Percentiles rank a stretch among this genome's conserved stretches.
Conservation (phyloP, 2,797 vertebrate genomes). For the Acipenser ruthenus region DNA sequence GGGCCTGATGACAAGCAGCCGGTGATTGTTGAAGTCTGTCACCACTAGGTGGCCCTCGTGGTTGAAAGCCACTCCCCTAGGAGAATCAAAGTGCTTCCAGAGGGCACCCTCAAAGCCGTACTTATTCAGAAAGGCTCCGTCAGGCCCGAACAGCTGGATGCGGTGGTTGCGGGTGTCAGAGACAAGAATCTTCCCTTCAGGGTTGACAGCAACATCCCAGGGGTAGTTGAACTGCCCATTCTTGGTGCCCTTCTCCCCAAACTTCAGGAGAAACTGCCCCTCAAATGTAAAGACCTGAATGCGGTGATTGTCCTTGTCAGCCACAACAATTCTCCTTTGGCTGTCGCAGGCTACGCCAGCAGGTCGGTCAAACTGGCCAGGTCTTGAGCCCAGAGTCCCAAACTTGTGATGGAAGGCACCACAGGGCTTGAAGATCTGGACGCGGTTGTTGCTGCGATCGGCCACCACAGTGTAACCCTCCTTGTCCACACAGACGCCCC, state of each 20-base stretch:
- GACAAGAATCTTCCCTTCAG: slow-evolving; percentile 92
- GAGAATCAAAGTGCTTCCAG: slow-evolving; percentile 99
- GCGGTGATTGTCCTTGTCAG: slow-evolving; percentile 99
- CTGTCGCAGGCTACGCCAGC: slow-evolving; percentile 87
- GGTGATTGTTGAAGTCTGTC: slow-evolving; percentile 99
- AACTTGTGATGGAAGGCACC: slow-evolving; percentile 96
- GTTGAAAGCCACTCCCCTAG: slow-evolving; percentile 94
- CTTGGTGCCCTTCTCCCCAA: slow-evolving; percentile 96
- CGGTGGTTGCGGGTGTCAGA: slow-evolving; percentile 96
- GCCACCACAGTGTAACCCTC: slow-evolving; percentile 94
- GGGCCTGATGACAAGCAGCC: slow-evolving; percentile 90
- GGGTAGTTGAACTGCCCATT: slow-evolving; percentile 98
- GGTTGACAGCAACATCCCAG: slow-evolving; percentile 93
- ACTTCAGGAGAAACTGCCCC: slow-evolving; percentile 94
- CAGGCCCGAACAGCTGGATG: slow-evolving; percentile 86
- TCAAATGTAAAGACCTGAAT: slow-evolving; percentile 97
- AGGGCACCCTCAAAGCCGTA: slow-evolving; percentile 96
- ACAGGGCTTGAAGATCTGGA: slow-evolving; percentile 95
- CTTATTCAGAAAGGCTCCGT: slow-evolving; percentile 92
- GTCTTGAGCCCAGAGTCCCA: slow-evolving; percentile 85
- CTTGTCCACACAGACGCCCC: slow-evolving; percentile 94
- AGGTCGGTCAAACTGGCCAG: slow-evolving; percentile 92
- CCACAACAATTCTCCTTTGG: slow-evolving; percentile 88
- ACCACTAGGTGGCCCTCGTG: slow-evolving; percentile 95
- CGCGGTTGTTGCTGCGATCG: slow-evolving; percentile 95